Evolutionary conservation across 2,113 vertebrate species (phyloP).

Genomic region (Platysternon megacephalum): DNA sequence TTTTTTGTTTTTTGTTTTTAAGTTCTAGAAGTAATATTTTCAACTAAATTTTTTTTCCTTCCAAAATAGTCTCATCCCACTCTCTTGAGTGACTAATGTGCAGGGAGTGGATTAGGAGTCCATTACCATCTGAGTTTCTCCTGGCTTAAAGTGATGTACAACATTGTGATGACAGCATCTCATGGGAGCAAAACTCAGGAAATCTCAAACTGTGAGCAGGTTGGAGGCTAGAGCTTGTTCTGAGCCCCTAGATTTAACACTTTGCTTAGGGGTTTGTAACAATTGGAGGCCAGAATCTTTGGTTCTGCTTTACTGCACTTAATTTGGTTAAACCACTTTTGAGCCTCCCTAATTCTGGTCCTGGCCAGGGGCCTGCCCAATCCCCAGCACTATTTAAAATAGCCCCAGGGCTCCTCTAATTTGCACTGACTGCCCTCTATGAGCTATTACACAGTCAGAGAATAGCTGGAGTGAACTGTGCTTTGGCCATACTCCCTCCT

Average conservation of each 20-base stretch:
- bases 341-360: not conserved
- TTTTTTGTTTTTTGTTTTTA: not conserved
- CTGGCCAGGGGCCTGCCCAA: accelerated
- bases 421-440: accelerated
- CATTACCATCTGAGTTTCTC: accelerated
- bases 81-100: accelerated
- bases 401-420: not conserved
- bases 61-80: not conserved
- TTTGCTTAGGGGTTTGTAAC: accelerated
- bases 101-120: not conserved
- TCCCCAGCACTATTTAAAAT: accelerated
- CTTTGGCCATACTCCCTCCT: not conserved
- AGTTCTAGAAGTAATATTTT: not conserved
- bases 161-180: accelerated
- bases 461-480: not conserved
- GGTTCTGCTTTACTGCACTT: not conserved
- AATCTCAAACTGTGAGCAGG: not conserved
- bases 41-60: accelerated
- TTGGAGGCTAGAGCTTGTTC: not conserved
- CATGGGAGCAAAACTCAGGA: not conserved
- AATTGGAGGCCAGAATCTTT: not conserved
- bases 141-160: not conserved
- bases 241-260: not conserved
- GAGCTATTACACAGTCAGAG: accelerated
- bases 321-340: not conserved